phyloP scores from a whole-genome alignment of 2,113 vertebrate genomes.

The Electrona antarctica region DNA sequence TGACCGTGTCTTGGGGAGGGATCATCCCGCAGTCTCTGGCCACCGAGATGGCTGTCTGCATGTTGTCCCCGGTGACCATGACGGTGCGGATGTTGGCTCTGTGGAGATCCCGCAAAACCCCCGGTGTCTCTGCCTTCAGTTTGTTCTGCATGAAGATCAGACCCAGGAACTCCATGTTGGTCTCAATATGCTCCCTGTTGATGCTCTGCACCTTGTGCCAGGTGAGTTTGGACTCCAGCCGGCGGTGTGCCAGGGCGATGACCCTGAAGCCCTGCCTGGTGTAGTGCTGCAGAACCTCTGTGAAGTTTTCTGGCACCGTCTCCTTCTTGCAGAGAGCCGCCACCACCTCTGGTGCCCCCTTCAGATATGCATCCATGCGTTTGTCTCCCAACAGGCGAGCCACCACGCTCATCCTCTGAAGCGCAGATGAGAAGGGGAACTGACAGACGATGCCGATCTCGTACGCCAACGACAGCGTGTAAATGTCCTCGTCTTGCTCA shows the following conservation, averaged over 20 bases:
- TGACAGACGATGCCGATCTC: conserved; percentile 97
- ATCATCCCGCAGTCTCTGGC: conserved; percentile 98
- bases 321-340: conserved; percentile 91
- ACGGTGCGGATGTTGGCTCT: conserved; percentile 94
- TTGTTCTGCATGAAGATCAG: conserved; percentile 99
- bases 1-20: conserved; percentile 91
- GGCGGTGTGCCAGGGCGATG: conserved; percentile 94
- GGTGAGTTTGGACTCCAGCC: conserved; percentile 90
- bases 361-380: conserved; percentile 94
- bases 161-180: conserved; percentile 95
- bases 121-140: conserved; percentile 91
- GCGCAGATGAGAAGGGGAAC: conserved; percentile 94
- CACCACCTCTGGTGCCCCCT: conserved; percentile 94
- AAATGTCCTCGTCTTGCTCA: conserved; percentile 86
- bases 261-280: conserved; percentile 96
- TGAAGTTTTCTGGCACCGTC: conserved; percentile 91
- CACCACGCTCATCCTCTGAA: conserved; percentile 95
- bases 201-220: conserved; percentile 98
- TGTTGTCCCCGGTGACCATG: conserved; percentile 99
- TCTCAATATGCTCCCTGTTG: conserved; percentile 91
- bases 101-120: conserved; percentile 89
- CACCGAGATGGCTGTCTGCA: conserved; percentile 97
- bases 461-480: conserved; percentile 79
- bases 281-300: conserved; percentile 88
- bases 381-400: conserved; percentile 89